Evolutionary conservation across 2,113 vertebrate species (phyloP).

Genomic region (Otolemur garnettii): DNA sequence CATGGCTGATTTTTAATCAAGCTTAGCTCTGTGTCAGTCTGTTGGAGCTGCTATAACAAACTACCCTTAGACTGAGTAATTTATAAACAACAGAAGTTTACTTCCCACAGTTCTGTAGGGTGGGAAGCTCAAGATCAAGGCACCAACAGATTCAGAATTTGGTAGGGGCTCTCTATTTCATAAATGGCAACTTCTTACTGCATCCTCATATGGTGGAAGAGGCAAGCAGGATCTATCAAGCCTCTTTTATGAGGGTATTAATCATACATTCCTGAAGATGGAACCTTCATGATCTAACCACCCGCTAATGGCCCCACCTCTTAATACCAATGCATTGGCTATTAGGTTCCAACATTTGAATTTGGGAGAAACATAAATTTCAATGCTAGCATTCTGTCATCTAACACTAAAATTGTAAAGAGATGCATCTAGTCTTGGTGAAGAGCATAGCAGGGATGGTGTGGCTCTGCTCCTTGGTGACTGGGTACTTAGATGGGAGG

Average conservation of each 20-base stretch:
- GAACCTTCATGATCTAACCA: neutral
- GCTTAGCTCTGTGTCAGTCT: neutral
- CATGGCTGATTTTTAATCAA: neutral
- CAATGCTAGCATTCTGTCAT: neutral
- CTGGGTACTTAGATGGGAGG: neutral
- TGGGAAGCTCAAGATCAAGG: neutral
- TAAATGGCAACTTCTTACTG: neutral
- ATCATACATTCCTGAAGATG: too few relatives aligned
- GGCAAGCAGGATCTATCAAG: neutral
- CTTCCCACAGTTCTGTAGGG: neutral
- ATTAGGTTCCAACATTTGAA: neutral
- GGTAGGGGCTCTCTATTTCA: neutral
- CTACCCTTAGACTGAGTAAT: neutral
- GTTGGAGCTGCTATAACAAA: neutral
- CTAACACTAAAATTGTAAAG: neutral
- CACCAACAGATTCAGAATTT: too few relatives aligned
- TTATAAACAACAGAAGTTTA: neutral
- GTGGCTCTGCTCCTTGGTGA: neutral
- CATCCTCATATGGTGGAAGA: neutral
- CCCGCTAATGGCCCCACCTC: neutral
- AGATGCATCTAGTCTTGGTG: neutral
- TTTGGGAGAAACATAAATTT: neutral
- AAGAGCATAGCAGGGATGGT: neutral
- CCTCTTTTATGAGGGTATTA: neutral
- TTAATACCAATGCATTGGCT: neutral